These are phyloP conservation scores for Scolanthus callimorphus DNA, from an alignment of 92 coral and sea anemone genomes.

Conservation along the genomic window DNA sequence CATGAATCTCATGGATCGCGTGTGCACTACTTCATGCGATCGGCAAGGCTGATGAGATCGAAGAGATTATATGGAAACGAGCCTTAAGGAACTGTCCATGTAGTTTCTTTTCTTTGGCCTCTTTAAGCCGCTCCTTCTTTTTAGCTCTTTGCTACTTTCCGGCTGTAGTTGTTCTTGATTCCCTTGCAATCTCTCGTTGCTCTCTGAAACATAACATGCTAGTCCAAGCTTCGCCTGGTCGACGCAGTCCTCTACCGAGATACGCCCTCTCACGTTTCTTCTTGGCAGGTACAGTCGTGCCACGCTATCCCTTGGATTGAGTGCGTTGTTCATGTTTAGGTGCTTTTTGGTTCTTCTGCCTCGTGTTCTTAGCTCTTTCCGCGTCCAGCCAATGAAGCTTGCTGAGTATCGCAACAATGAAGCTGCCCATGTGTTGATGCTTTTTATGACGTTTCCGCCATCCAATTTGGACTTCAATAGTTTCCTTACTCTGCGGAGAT, in stretches of 20 bases:
- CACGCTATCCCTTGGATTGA: constrained; percentile 32
- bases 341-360: constrained; percentile 33
- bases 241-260: constrained; percentile 32
- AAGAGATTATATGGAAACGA: no score
- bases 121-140: no score
- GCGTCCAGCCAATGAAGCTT: constrained; percentile 26
- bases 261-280: constrained; percentile 18
- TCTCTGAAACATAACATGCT: constrained; percentile 6
- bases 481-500: no score
- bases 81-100: no score
- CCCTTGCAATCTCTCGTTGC: constrained; percentile 19
- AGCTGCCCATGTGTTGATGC: constrained; percentile 18
- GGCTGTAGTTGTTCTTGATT: no score
- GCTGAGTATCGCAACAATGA: constrained; percentile 26
- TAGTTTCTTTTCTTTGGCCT: no score
- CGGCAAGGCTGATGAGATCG: no score
- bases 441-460: constrained; percentile 19
- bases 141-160: no score
- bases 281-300: constrained; percentile 29
- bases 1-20: no score
- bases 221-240: constrained; percentile 25
- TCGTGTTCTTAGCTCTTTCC: constrained; percentile 20
- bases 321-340: constrained; percentile 15
- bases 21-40: no score
- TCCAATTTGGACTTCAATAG: constrained; percentile 16